Evolutionary conservation across 37 sponge, comb jelly and placozoan genomes (phyloP), one percentile per base, ranked within the genome.

Genomic region (Aphrocallistes beatrix): DNA sequence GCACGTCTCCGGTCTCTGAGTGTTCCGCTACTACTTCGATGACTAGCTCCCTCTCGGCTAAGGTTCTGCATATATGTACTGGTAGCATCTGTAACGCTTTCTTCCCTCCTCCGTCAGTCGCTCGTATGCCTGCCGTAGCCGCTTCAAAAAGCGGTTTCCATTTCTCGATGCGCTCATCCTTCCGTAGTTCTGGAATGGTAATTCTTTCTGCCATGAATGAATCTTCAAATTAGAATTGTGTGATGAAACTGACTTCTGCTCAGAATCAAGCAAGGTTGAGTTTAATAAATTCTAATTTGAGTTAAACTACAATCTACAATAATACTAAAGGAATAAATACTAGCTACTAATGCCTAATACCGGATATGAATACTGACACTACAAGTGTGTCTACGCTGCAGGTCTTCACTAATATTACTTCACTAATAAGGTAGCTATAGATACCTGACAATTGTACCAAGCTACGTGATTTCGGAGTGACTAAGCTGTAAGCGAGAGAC

Each of bases 11-110:
- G n/a, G 75, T 60, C 75, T 60, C 75, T 60, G n/a, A 60, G 10
- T 60, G 75, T 28, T 60, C 75, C 25, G 75, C 75, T 13, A 60
- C 75, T 28, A 60, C 17, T 30, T 60, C 75, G 6, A 60, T 30
- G n/a, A 60, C 75, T 60, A 60, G n/a, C n/a, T 60, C 75, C n/a
- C 75, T 60, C 75, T 60, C 75, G 3, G 75, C 75, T 13, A 60
- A 60, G 32, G 25, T 19, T 21, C 75, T 60, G 75, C 75, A 60
- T 32, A 60, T 60, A 30, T 60, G 75, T 60, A 30, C 25, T 3
- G 75, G 75, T 60, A 60, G 21, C 75, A 60, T 60, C 75, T 60
- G 75, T 60, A 60, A 60, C 6, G 75, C 75, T 13, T 60, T 28
- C 34, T 28, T 28, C 75, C 75, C 34, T 21, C 75, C 75, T n/a